Evolutionary conservation across 2,888 invertebrate species (phyloP), one percentile per base, ranked within the genome.

Genomic region (Eledona agricola): DNA sequence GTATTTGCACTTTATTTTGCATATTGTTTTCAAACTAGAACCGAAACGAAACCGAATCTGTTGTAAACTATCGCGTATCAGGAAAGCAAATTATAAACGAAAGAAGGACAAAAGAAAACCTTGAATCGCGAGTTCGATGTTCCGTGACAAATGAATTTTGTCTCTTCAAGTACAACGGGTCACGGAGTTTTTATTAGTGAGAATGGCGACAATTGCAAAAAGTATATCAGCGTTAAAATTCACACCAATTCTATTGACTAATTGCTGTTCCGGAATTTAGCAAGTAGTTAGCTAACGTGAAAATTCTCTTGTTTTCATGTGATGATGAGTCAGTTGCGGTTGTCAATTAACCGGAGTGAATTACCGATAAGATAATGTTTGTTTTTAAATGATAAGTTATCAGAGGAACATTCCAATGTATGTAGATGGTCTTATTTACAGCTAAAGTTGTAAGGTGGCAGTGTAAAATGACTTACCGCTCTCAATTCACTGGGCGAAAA

Each of bases 401-500:
- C 40, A 28, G 9, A 28, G n/a, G 25, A 9, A 17, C 28, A 40
- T 40, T 40, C 34, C 11, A 10, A n/a, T 23, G 23, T 26, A n/a
- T n/a, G n/a, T n/a, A n/a, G 2, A 26, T 3, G 2, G 10, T 26
- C 4, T 3, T 26, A 3, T 10, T 11, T 4, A 11, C 10, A 10
- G n/a, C 6, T 12, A 4, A 11, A 3, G 25, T n/a, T 29, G 7
- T 4, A 6, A 10, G 5, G 9, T 9, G 19, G 11, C 20, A n/a
- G n/a, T n/a, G n/a, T n/a, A n/a, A 9, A 28, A 23, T 13, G 62
- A 80, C 83, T 83, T 81, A 94, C 93, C 75, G 93, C 93, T 72
- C 89, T 79, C 23, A 96, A 80, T 75, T 96, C 95, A 50, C 86
- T 81, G 10, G 87, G 83, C 3, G 89, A 88, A 77, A 95, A 96